phyloP scores from a whole-genome alignment of 2,113 vertebrate genomes.

The Promerops cafer region DNA sequence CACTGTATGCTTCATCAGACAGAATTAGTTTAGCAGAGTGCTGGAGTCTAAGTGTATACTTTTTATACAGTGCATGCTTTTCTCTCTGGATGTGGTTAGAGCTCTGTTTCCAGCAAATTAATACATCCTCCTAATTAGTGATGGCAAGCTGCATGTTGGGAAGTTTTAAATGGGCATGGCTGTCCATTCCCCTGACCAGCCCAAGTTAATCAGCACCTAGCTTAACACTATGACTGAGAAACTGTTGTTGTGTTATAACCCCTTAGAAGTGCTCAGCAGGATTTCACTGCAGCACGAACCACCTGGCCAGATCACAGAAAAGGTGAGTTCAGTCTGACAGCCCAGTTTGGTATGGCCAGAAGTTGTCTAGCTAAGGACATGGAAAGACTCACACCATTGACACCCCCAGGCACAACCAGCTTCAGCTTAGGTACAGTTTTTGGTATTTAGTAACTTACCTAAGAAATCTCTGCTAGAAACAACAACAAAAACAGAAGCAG shows the following conservation, averaged over 20 bases:
- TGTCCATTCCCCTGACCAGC: neutral
- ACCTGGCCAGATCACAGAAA: neutral
- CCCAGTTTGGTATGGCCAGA: rapidly evolving
- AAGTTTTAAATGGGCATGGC: neutral
- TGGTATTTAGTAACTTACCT: neutral
- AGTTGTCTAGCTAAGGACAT: neutral
- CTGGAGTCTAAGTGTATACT: neutral
- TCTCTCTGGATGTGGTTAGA: neutral
- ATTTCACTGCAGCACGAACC: neutral
- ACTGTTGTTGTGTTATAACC: neutral
- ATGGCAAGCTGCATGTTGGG: neutral
- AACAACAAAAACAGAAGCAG: neutral
- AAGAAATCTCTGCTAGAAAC: neutral
- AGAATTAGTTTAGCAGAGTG: slow-evolving; percentile 4
- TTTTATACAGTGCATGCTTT: neutral
- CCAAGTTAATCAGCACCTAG: neutral
- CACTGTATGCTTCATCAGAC: neutral
- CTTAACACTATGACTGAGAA: neutral
- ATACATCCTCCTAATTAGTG: neutral
- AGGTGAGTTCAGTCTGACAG: neutral
- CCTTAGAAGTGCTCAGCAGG: neutral
- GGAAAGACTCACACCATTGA: neutral
- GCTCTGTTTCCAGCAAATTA: neutral
- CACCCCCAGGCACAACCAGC: neutral
- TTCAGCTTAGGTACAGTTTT: neutral